Percentiles rank a stretch among this genome's conserved stretches.
phyloP scores from a whole-genome alignment of 2,888 invertebrate species.

The Myopa testacea region DNA sequence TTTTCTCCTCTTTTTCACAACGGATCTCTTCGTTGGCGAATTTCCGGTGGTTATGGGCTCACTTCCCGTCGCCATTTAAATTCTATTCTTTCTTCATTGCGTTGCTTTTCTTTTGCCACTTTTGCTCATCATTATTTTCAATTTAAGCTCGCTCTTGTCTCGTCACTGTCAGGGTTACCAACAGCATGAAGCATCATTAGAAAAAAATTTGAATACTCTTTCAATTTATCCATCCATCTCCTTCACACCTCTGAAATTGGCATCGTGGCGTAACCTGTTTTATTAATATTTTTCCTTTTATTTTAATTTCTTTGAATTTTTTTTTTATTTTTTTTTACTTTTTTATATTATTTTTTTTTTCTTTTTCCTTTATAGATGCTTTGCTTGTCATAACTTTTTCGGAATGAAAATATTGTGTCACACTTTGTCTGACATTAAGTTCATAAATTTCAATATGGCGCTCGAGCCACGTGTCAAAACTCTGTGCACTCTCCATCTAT shows the following conservation, averaged over 20 bases:
- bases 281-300: background rate
- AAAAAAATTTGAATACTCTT: constrained; percentile 10
- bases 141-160: constrained; percentile 25
- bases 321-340: too few species aligned
- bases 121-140: constrained; percentile 29
- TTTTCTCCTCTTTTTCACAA: background rate
- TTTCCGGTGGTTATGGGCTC: background rate
- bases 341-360: background rate
- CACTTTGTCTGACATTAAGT: constrained; percentile 47
- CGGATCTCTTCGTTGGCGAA: background rate
- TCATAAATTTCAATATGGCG: constrained; percentile 47
- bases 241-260: background rate
- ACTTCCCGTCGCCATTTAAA: constrained; percentile 8
- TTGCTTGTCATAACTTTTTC: constrained; percentile 6
- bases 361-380: background rate
- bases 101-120: background rate
- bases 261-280: background rate
- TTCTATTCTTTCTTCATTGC: background rate
- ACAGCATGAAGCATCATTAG: background rate
- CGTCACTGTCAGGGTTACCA: constrained; percentile 26
- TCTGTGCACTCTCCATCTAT: constrained; percentile 26
- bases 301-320: too few species aligned
- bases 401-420: constrained; percentile 37
- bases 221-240: background rate
- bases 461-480: constrained; percentile 49